These are phyloP conservation scores for Falco concolor DNA, from an alignment of 2,797 vertebrate species.

Conservation along the genomic window DNA sequence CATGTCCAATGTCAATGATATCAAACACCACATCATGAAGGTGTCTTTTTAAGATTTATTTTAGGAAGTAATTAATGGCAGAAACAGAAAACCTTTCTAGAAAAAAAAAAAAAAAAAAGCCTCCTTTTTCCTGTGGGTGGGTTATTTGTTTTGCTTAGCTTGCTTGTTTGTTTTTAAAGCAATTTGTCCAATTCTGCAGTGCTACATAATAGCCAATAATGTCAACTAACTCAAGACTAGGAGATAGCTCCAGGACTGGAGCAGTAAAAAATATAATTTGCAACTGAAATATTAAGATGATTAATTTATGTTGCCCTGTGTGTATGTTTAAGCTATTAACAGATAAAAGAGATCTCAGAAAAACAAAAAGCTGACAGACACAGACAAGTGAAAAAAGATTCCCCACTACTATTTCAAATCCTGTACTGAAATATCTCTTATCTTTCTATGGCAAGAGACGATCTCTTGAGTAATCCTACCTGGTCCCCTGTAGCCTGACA, in stretches of 20 bases:
- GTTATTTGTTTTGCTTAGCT: not conserved
- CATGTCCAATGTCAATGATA: not conserved
- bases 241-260: not conserved
- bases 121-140: not conserved
- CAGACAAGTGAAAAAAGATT: not conserved
- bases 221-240: not conserved
- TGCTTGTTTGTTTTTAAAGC: not conserved
- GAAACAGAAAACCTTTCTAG: not conserved
- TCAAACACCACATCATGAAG: not conserved
- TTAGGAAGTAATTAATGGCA: not conserved
- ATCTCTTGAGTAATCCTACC: not conserved
- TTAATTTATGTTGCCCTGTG: not conserved
- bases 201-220: not conserved
- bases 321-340: not conserved
- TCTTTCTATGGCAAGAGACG: not conserved
- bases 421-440: not conserved
- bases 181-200: not conserved
- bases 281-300: not conserved
- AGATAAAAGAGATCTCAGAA: not conserved
- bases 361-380: not conserved
- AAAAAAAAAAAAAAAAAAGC: not conserved
- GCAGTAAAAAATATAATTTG: not conserved
- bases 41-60: slow-evolving; percentile 1
- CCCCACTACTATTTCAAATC: not conserved
- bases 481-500: not conserved